A percentile compares a stretch with the other conserved stretches of the same genome.
These are phyloP conservation scores for Harmothoe impar DNA, from an alignment of 2,888 invertebrate species.

Conservation along the genomic window DNA sequence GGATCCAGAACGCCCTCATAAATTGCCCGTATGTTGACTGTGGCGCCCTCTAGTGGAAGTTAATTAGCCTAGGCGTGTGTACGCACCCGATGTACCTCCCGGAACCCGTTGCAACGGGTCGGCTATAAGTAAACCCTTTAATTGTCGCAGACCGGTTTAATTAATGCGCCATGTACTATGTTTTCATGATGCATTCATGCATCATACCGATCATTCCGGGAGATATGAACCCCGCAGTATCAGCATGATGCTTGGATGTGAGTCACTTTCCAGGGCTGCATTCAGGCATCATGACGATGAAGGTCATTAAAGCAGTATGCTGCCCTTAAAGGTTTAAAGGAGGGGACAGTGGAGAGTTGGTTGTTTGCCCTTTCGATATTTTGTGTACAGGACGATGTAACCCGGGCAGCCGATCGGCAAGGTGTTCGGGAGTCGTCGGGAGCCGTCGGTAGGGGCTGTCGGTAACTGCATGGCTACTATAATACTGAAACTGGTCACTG, in stretches of 20 bases:
- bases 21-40: conserved; percentile 50
- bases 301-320: too few species aligned
- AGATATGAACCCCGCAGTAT: too few species aligned
- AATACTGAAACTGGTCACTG: too few species aligned
- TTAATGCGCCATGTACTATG: too few species aligned
- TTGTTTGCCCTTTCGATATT: conserved; percentile 38
- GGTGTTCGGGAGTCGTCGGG: not conserved
- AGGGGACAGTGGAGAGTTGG: not conserved
- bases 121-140: too few species aligned
- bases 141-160: too few species aligned
- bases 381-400: not conserved
- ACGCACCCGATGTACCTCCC: conserved; percentile 42
- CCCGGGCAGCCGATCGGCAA: conserved; percentile 8
- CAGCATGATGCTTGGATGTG: too few species aligned
- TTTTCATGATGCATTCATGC: too few species aligned
- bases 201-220: too few species aligned
- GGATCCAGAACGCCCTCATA: conserved; percentile 33
- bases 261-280: too few species aligned
- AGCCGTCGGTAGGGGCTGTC: not conserved
- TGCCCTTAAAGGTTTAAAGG: too few species aligned
- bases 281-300: too few species aligned
- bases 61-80: conserved; percentile 37
- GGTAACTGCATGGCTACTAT: not conserved
- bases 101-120: conserved; percentile 46
- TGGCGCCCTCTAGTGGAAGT: conserved; percentile 28